phyloP scores from a whole-genome alignment of 2,113 vertebrate genomes.

The Xiphophorus couchianus region DNA sequence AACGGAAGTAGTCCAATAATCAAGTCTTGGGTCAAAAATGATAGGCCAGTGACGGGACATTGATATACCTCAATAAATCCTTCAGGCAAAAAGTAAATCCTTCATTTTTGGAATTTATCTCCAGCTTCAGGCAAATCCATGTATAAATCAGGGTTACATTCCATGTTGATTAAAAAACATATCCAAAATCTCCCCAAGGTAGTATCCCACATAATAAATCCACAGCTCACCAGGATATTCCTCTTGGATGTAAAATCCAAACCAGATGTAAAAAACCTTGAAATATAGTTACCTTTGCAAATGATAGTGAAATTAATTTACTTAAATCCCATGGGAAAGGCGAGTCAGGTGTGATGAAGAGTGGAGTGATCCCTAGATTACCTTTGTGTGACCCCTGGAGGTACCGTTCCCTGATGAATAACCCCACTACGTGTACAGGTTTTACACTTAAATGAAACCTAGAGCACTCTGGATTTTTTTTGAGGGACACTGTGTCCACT shows the following conservation, averaged over 20 bases:
- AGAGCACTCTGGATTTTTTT: conserved; percentile 73
- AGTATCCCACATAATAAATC: conserved; percentile 78
- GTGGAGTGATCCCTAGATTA: conserved; percentile 79
- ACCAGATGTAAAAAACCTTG: conserved; percentile 75
- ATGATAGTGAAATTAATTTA: conserved; percentile 72
- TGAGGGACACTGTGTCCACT: conserved; percentile 84
- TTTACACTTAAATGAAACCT: conserved; percentile 76
- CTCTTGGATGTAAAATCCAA: conserved; percentile 81
- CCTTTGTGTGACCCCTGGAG: conserved; percentile 66
- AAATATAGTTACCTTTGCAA: conserved; percentile 75
- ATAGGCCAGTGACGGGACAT: conserved; percentile 4
- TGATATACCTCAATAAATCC: conserved; percentile 23
- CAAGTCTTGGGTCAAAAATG: conserved; percentile 10
- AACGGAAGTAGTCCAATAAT: conserved; percentile 58
- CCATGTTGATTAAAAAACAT: conserved; percentile 62
- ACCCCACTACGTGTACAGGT: conserved; percentile 75
- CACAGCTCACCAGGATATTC: conserved; percentile 81
- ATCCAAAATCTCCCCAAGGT: conserved; percentile 76
- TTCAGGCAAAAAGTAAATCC: conserved; percentile 59
- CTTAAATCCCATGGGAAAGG: conserved; percentile 75
- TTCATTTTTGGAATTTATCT: conserved; percentile 59
- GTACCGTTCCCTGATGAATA: conserved; percentile 62
- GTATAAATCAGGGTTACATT: conserved; percentile 66
- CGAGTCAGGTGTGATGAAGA: conserved; percentile 76
- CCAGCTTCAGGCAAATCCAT: conserved; percentile 64